Conservation (phyloP, 30 jellyfish, hydroid and myxozoan genomes). For the Hydractinia echinata region DNA sequence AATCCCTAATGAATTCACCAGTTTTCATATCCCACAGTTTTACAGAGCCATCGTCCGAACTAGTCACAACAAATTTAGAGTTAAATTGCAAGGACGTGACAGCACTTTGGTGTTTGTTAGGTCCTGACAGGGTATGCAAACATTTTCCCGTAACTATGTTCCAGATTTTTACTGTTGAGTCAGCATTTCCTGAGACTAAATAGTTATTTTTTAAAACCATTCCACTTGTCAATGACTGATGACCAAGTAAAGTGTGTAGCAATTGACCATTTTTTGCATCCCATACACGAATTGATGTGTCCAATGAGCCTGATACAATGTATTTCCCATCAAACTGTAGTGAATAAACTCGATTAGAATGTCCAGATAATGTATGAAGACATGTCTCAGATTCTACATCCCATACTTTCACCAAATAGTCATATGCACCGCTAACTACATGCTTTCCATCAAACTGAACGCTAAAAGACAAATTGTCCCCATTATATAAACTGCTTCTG, state of each 20-base stretch:
- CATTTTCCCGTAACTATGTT: constrained; percentile 89
- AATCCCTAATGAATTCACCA: constrained; percentile 89
- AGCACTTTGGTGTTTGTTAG: constrained; percentile 91
- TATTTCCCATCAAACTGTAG: constrained; percentile 85
- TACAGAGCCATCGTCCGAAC: constrained; percentile 99
- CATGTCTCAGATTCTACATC: constrained; percentile 86
- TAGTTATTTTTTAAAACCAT: constrained; percentile 77
- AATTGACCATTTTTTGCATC: constrained; percentile 86
- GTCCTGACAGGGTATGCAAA: constrained; percentile 91
- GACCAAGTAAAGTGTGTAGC: constrained; percentile 84
- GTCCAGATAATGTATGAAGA: constrained; percentile 96
- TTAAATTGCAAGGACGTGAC: constrained; percentile 93
- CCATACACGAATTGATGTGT: constrained; percentile 96
- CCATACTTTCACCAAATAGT: constrained; percentile 91
- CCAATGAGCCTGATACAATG: constrained; percentile 91
- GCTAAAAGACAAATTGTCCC: constrained; percentile 31
- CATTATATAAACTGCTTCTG: background rate
- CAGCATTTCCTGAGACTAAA: constrained; percentile 95
- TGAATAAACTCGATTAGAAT: constrained; percentile 88
- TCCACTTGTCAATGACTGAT: constrained; percentile 96
- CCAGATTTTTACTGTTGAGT: constrained; percentile 94
- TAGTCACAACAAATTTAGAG: constrained; percentile 81
- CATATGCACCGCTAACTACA: constrained; percentile 98
- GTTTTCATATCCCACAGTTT: constrained; percentile 93
- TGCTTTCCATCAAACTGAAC: constrained; percentile 88